Base-by-base conservation (phyloP, 2,113 vertebrate species). In the Gnathonemus echidnorhynchus region DNA sequence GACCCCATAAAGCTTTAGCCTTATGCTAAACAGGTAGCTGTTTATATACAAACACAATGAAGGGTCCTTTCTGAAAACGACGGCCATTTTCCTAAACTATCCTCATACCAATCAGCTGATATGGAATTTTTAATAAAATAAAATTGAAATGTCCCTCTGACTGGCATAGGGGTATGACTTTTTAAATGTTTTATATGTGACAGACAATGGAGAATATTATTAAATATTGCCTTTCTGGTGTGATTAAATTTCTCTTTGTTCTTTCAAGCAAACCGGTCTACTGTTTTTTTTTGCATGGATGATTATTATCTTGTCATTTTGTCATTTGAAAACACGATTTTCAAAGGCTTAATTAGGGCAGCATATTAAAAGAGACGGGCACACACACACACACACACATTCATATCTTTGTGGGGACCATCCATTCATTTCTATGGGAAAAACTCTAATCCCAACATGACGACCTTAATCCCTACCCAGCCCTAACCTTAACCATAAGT, bases 171-270 rank as follows among this genome's bases (percentile, higher is more conserved):
- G 50, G 86, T 39, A 62, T 58, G 53, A 88, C 45, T 58, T 62
- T 39, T 88, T 62, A 88, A 88, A 88, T 62, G 53, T 88, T 62
- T 88, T 62, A 58, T 62, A 35, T 62, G 53, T 62, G 53, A 88
- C 87, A 88, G 31, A 62, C 87, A 39, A 88, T 52, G 52, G 35
- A 62, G 35, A 62, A 88, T 88, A 62, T 42, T 52, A 21, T 53
- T 80, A 89, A 80, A 74, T 88, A 66, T 46, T 46, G 58, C 58
- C 11, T 88, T 88, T 88, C 62, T 39, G 31, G 87, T 21, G 31
- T 88, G 52, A 88, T 88, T 88, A 58, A 88, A 45, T 88, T 7
- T 88, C 39, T 88, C 87, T 88, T 88, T 88, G 86, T 87, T 88
- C 52, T 62, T 58, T n/a, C 53, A 35, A 88, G 87, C 15, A 88